Base-by-base conservation (phyloP, 1,140 invertebrate genomes). In the Leptinotarsa undecemlineata region DNA sequence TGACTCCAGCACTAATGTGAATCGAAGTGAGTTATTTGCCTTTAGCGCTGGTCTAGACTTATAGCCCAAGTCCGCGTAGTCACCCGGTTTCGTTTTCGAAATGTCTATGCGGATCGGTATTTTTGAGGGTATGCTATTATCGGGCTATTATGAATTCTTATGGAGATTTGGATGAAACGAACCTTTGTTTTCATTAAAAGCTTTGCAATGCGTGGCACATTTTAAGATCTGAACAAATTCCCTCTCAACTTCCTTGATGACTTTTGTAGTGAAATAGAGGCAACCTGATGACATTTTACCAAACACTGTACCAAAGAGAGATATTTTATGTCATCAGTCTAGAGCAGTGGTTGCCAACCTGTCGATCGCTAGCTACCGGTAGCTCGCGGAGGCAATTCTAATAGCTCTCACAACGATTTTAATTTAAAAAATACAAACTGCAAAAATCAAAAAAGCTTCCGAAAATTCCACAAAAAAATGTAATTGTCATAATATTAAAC, bases 21-120 rank as follows among this genome's bases (percentile, higher is more conserved):
- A 5, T 17, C 13, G 33, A 42, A 42, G 11, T 42, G 33, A 42
- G 33, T 42, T 19, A 13, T 2, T 64, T 15, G 62, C 62, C 62
- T 21, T 64, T 20, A 64, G 62, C 62, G 23, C 20, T 15, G 23
- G 62, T 64, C 62, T 64, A 64, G 62, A 64, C 62, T 64, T 64
- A 64, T 19, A 64, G 62, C 62, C 62, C 23, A 64, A 64, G 14
- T 64, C 62, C 23, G 62, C 51, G 20, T 64, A 64, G 20, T 64
- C 62, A 64, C 20, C 62, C 23, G 62, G 14, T 64, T 64, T 23
- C 62, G 13, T 57, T 57, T 57, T 57, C 17, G 0, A 19, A 57
- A 17, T 15, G 51, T n/a, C 51, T 57, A 57, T 57, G n/a, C 17
- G 51, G 51, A 57, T 57, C 8, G 51, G 51, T 57, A 57, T 57